phyloP scores from a whole-genome alignment of 2,888 invertebrate species.

The Ashinkailepas kermadecensis region DNA sequence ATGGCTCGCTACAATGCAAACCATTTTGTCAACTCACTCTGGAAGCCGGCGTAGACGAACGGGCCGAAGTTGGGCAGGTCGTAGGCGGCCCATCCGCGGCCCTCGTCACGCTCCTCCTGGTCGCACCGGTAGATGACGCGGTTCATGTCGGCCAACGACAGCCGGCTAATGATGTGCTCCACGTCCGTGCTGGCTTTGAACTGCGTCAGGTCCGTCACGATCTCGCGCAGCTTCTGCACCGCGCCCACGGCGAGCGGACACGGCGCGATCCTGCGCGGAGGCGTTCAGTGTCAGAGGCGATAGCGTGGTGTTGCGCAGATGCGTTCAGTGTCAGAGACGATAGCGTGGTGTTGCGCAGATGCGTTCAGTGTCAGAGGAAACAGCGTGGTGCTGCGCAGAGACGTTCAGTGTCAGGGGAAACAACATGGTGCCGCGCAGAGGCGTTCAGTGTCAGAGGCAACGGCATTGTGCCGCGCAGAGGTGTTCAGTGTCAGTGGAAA shows the following conservation, averaged over 20 bases:
- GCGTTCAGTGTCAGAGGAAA: too few species aligned
- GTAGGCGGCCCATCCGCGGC: slow-evolving; percentile 72
- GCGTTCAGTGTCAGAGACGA: too few species aligned
- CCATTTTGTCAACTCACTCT: slow-evolving; percentile 50
- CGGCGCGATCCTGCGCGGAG: not conserved
- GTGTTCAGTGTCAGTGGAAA: too few species aligned
- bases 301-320: too few species aligned
- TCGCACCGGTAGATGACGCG: slow-evolving; percentile 78
- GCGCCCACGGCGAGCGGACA: not conserved
- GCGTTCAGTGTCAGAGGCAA: too few species aligned
- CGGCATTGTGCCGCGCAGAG: too few species aligned
- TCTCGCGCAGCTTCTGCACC: slow-evolving; percentile 36
- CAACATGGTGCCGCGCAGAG: too few species aligned
- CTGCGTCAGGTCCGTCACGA: slow-evolving; percentile 25
- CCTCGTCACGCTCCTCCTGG: slow-evolving; percentile 78
- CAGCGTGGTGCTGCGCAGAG: too few species aligned
- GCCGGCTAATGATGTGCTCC: slow-evolving; percentile 49
- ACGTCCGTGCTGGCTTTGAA: slow-evolving; percentile 32
- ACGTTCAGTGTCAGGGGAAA: too few species aligned
- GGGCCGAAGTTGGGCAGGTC: slow-evolving; percentile 76
- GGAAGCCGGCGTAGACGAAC: slow-evolving; percentile 82
- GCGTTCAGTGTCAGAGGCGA: too few species aligned
- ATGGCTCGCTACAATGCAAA: too few species aligned
- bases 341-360: too few species aligned
- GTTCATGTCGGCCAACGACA: slow-evolving; percentile 71